A percentile compares a stretch with the other conserved stretches of the same genome.
phyloP scores from a whole-genome alignment of 23 tunicate species.

The Corella eumyota region DNA sequence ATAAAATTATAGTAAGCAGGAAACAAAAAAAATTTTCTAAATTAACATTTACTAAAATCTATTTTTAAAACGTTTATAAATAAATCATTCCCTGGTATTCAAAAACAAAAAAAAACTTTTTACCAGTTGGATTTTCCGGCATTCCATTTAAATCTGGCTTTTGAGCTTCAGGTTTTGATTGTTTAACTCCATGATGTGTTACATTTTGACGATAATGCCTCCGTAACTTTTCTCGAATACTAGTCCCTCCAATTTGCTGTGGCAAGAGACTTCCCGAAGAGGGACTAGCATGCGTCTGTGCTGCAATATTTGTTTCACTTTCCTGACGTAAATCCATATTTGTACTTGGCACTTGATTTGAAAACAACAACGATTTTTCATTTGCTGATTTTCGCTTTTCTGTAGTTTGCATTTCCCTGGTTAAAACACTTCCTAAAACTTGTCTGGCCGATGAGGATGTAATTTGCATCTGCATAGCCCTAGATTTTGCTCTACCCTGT shows the following conservation, averaged over 20 bases:
- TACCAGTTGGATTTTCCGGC: slow-evolving; percentile 13
- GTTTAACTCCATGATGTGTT: too few relatives aligned
- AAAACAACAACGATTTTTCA: background rate
- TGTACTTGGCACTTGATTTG: background rate
- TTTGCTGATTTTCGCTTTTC: background rate
- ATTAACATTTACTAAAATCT: too few relatives aligned
- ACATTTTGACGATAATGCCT: slow-evolving; percentile 40
- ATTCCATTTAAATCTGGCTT: background rate
- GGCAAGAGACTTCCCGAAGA: background rate
- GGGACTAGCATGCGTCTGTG: background rate
- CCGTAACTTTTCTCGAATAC: slow-evolving; percentile 48
- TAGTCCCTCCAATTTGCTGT: background rate
- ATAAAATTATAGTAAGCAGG: background rate
- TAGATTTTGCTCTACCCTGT: slow-evolving; percentile 19
- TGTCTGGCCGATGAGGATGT: slow-evolving; percentile 47
- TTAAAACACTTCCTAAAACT: slow-evolving; percentile 35
- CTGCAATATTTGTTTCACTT: background rate
- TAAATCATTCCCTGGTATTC: too few relatives aligned
- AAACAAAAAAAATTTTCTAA: background rate
- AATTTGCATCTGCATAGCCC: slow-evolving; percentile 39
- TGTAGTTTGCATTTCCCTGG: slow-evolving; percentile 35
- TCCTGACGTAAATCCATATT: too few relatives aligned
- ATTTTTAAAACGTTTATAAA: too few relatives aligned
- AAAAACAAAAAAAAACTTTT: too few relatives aligned
- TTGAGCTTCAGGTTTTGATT: slow-evolving; percentile 1